Evolutionary conservation across 2,888 invertebrate genomes (phyloP), one percentile per base, ranked within the genome.

Genomic region (Dinocampus coccinellae): DNA sequence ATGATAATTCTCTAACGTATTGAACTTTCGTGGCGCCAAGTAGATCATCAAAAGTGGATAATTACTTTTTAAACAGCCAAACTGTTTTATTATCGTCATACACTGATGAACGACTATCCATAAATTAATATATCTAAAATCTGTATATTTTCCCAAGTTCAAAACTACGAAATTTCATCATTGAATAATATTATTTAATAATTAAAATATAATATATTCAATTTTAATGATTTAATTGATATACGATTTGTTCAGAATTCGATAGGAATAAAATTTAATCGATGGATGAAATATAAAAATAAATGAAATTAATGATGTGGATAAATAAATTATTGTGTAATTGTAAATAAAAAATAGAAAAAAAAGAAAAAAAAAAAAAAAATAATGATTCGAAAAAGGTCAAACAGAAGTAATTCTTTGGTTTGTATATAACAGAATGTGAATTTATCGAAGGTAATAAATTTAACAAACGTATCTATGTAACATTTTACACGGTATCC

Each of bases 371-470:
- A n/a, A n/a, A n/a, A n/a, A n/a, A n/a, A n/a, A n/a, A n/a, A n/a
- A n/a, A n/a, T n/a, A n/a, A n/a, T n/a, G n/a, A n/a, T n/a, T n/a
- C n/a, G n/a, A n/a, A 11, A 10, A 62, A 29, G 16, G 57, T 36
- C 39, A 61, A 4, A 39, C 58, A 34, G 33, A 58, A 20, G 39
- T 22, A 39, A 24, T 34, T 36, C 26, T 26, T 55, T 55, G 10
- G 2, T 63, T 57, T 73, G 60, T 69, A 72, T 66, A 66, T 73
- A 83, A 84, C 85, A 84, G 85, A n/a, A n/a, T 85, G 85, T 82
- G 80, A 79, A 82, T 78, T 78, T 79, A 80, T 47, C 80, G 83
- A 79, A 84, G 85, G 85, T 84, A 85, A 85, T 85, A 85, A 85
- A 47, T 47, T 85, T 85, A 84, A 85, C 82, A 78, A 42, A 47